Base-by-base conservation (phyloP, 2,888 invertebrate species). In the Saturnia pavonia region DNA sequence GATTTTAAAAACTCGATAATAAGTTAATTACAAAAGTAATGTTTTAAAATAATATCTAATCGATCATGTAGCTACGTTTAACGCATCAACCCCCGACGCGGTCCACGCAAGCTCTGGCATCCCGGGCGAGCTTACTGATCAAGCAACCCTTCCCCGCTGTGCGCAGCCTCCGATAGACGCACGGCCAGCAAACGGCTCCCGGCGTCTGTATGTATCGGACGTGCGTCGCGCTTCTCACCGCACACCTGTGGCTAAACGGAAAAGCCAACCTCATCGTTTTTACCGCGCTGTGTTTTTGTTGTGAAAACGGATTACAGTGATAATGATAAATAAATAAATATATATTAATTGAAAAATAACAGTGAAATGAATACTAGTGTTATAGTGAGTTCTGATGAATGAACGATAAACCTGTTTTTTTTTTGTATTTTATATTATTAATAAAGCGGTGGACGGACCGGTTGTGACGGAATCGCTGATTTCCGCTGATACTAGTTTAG, bases 71-170 rank as follows among this genome's bases (percentile, higher is more conserved):
- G 4, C 25, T 25, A 65, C 65, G 65, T 65, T 40, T 19, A 40
- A 65, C 65, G 40, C 65, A 40, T n/a, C 65, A 65, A n/a, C 65
- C 65, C 65, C 40, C 34, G 65, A 65, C 65, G 65, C 65, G 40
- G 34, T 65, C 65, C 22, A 40, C 65, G 65, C 65, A 65, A n/a
- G 65, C 65, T 65, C 68, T 51, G 48, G 45, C 76, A 78, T 80
- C 87, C 91, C 90, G 86, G 91, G 90, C 87, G 85, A 81, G 84
- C 80, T 79, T 89, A 90, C 82, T 88, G 90, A 90, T 89, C 90
- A 84, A 77, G 79, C 80, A 76, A 82, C 80, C 79, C 77, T 80
- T 76, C 78, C 75, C 76, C 74, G 79, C 67, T 16, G 27, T 76
- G 79, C 79, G 79, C 80, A 81, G 72, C 75, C 74, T 79, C 78